Evolutionary conservation across 1,140 invertebrate species (phyloP), one percentile per base, ranked within the genome.

Genomic region (Papilio polytes): DNA sequence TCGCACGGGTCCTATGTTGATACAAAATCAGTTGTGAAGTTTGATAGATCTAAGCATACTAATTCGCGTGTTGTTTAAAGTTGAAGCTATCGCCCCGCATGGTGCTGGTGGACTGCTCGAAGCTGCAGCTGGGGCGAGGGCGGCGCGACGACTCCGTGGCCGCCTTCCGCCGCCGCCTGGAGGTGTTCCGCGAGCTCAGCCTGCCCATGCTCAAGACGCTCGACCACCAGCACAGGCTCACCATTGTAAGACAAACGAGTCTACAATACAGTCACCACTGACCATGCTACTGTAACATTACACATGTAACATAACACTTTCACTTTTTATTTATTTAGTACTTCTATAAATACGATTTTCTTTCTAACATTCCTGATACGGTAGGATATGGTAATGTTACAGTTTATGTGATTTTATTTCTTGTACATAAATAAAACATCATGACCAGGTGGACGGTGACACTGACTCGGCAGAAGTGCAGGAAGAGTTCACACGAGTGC

Each of bases 141-240:
- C 95, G 98, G 41, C 93, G 97, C 0, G 98, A 98, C 88, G 98
- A 99, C 91, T 98, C 97, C 20, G 97, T 98, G 3, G 97, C 97
- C 1, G 98, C 98, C 1, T 98, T 98, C 87, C 95, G 97, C 22
- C 96, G 97, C 82, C 95, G 98, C 22, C 94, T 99, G 36, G 97
- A 98, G 89, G 96, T 98, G 81, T 99, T 98, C 92, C 96, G 98
- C 1, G 97, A 98, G 87, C 96, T 97, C 22, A 98, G 98, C 8
- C 94, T 99, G 79, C 98, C 98, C 1, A 98, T 98, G 96, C 95
- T 98, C 26, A 98, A 98, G 92, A 96, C 95, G 0, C 95, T 98
- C 89, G 98, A 99, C 85, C 97, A 97, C 81, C 96, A 97, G 78
- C 97, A 97, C 88, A 96, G 98, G 18, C 93, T 98, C 26, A 97